Conservation (phyloP, 2,888 invertebrate genomes). For the Drosophila barbarae region DNA sequence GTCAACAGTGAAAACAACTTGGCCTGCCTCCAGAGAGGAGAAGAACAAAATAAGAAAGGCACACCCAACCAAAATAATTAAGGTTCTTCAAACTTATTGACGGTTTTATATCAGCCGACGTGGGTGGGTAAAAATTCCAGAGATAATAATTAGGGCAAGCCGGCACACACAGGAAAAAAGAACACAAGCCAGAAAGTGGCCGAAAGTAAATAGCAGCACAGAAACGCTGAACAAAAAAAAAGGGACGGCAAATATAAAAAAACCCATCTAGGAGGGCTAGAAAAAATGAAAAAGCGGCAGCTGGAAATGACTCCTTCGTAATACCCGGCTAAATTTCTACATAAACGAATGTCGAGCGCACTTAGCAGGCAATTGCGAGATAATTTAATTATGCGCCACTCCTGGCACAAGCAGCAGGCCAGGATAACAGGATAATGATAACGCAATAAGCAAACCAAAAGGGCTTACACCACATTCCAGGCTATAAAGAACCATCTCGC, state of each 20-base stretch:
- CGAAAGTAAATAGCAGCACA: conserved; percentile 11
- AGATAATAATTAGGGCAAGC: conserved; percentile 65
- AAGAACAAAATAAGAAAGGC: conserved; percentile 21
- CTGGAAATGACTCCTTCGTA: conserved; percentile 36
- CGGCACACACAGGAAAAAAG: conserved; percentile 28
- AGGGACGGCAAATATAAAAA: conserved; percentile 49
- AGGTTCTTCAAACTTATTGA: conserved; percentile 66
- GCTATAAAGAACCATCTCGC: conserved; percentile 30
- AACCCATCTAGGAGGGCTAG: conserved; percentile 35
- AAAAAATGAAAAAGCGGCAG: neutral
- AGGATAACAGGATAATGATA: conserved; percentile 73
- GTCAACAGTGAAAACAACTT: conserved; percentile 51
- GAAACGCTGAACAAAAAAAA: conserved; percentile 25
- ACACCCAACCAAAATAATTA: conserved; percentile 59
- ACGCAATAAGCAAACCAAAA: conserved; percentile 65
- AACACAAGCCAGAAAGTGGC: conserved; percentile 60
- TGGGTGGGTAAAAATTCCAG: conserved; percentile 13
- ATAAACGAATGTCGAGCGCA: conserved; percentile 59
- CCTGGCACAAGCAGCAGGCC: conserved; percentile 25
- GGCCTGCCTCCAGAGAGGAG: conserved; percentile 20
- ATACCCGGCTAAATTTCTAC: conserved; percentile 53
- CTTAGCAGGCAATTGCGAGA: conserved; percentile 73
- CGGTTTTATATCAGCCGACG: conserved; percentile 51
- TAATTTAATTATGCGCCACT: conserved; percentile 66
- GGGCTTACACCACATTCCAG: conserved; percentile 46